Percentiles rank a stretch among this genome's conserved stretches.
Conservation (phyloP, 2,113 vertebrate species). For the Gila orcuttii region DNA sequence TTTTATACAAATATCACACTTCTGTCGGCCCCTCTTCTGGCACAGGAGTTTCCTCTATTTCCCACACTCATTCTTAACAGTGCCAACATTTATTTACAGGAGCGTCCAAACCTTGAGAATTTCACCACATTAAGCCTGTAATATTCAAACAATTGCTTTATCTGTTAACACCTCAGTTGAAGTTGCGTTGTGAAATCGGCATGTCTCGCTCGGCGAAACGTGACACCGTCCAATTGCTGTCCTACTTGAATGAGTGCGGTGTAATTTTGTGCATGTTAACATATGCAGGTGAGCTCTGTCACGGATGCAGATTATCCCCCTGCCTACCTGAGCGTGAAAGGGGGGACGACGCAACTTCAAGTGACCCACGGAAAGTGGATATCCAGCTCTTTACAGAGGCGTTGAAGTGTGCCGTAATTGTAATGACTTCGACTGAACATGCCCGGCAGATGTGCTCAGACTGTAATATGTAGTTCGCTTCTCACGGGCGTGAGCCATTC, state of each 20-base stretch:
- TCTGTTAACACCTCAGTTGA: conserved; percentile 19
- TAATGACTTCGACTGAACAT: conserved; percentile 49
- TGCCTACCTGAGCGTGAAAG: conserved; percentile 41
- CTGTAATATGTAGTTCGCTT: conserved; percentile 28
- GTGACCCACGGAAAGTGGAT: conserved; percentile 53
- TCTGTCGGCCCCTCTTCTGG: conserved; percentile 7
- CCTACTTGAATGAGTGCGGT: conserved; percentile 50
- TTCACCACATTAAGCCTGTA: conserved; percentile 17
- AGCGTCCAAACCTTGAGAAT: conserved; percentile 15
- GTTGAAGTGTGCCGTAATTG: conserved; percentile 45
- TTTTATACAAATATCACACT: conserved; percentile 27
- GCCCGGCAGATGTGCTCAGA: conserved; percentile 39
- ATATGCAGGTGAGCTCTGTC: conserved; percentile 49
- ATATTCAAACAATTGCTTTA: conserved; percentile 35
- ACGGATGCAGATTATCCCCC: conserved; percentile 33
- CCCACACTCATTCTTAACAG: conserved; percentile 3
- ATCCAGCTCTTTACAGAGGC: conserved; percentile 36
- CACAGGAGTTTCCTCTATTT: conserved; percentile 23
- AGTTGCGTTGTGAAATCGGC: background rate
- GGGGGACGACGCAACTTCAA: conserved; percentile 18
- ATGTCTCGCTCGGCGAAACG: conserved; percentile 11
- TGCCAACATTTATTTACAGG: conserved; percentile 35
- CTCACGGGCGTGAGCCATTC: conserved; percentile 1
- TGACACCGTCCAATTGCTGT: conserved; percentile 46
- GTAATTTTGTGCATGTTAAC: conserved; percentile 52